These are phyloP conservation scores for Helleia helle DNA, from an alignment of 2,888 invertebrate species.

Conservation along the genomic window DNA sequence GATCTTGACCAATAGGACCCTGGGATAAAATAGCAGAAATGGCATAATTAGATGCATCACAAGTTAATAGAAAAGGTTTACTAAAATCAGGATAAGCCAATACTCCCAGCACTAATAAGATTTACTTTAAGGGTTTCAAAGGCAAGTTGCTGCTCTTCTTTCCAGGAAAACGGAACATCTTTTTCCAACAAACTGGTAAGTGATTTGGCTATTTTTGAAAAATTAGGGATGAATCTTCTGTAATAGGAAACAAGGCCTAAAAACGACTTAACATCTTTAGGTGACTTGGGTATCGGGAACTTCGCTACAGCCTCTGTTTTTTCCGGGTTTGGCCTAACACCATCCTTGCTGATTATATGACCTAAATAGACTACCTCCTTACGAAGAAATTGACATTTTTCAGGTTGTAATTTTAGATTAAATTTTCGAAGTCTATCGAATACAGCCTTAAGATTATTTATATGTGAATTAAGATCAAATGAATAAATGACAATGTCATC, in stretches of 20 bases:
- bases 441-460: constrained; percentile 25
- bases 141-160: constrained; percentile 15
- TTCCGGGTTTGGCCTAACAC: constrained; percentile 25
- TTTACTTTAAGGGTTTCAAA: constrained; percentile 20
- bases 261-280: no score
- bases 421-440: constrained; percentile 23
- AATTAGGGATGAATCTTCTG: constrained; percentile 34
- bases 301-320: no score
- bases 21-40: constrained; percentile 28
- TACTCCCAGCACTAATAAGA: constrained; percentile 23
- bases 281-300: no score
- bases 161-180: constrained; percentile 10
- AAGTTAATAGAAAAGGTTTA: constrained; percentile 21
- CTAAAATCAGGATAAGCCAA: constrained; percentile 33
- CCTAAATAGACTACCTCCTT: no score
- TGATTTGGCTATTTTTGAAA: no score
- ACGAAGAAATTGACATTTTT: constrained; percentile 32
- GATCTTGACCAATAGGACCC: constrained; percentile 20
- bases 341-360: constrained; percentile 18
- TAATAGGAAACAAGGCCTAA: constrained; percentile 38
- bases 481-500: constrained; percentile 23
- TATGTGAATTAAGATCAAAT: constrained; percentile 27
- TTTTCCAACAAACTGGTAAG: no score
- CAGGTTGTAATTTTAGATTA: constrained; percentile 27
- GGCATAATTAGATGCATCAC: constrained; percentile 25